Percentiles rank a stretch among this genome's conserved stretches.
phyloP scores from a whole-genome alignment of 2,888 invertebrate genomes.

The Cheilosia urbana region DNA sequence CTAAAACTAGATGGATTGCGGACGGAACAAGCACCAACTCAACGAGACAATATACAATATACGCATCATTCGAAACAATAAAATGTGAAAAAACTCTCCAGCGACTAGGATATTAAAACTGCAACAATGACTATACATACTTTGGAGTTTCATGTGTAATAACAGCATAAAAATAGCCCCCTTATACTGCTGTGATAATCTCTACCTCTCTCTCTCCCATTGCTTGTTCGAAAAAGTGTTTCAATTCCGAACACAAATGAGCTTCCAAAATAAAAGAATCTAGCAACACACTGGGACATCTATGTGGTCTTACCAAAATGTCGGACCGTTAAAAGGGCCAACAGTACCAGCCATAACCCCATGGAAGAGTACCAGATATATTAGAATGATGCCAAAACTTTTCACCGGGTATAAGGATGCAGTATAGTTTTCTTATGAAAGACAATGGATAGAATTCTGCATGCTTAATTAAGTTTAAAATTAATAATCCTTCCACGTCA shows the following conservation, averaged over 20 bases:
- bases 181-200: background rate
- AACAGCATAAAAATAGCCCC: constrained; percentile 23
- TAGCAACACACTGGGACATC: background rate
- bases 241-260: too few species aligned
- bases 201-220: constrained; percentile 5
- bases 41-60: too few species aligned
- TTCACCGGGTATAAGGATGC: background rate
- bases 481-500: constrained; percentile 58
- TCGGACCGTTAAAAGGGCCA: constrained; percentile 19
- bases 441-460: constrained; percentile 61
- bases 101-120: constrained; percentile 41
- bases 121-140: constrained; percentile 21
- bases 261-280: too few species aligned
- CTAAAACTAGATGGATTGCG: background rate
- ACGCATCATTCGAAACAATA: constrained; percentile 7
- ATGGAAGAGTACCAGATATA: background rate
- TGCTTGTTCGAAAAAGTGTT: constrained; percentile 18
- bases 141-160: constrained; percentile 41
- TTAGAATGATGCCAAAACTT: too few species aligned
- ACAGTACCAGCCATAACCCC: background rate
- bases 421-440: constrained; percentile 37
- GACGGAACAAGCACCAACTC: background rate
- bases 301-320: constrained; percentile 43
- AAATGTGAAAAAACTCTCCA: constrained; percentile 9
- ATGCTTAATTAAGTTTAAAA: constrained; percentile 74